Percentiles rank a stretch among this genome's conserved stretches.
Conservation (phyloP, 64 coral and sea anemone species). For the Montipora capricornis region DNA sequence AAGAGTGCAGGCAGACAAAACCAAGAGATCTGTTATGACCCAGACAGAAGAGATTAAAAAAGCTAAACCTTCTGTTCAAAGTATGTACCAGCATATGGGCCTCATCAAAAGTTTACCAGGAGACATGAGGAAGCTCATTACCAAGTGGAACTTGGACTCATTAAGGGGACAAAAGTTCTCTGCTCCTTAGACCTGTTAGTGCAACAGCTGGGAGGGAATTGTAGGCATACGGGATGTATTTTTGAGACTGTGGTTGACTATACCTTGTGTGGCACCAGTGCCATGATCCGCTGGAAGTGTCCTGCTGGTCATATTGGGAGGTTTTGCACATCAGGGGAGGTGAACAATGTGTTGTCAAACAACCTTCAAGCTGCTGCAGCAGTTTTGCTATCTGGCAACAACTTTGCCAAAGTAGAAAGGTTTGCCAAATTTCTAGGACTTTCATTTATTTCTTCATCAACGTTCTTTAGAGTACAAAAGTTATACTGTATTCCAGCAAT, state of each 20-base stretch:
- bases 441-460: slow-evolving; percentile 31
- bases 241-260: neutral
- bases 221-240: slow-evolving; percentile 29
- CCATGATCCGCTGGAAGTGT: neutral
- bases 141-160: no score
- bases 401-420: neutral
- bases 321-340: slow-evolving; percentile 15
- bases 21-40: no score
- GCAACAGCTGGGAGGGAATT: neutral
- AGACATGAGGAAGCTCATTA: neutral
- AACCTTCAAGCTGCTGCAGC: neutral
- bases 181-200: slow-evolving; percentile 31
- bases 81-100: no score
- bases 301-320: slow-evolving; percentile 17
- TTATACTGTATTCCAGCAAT: slow-evolving; percentile 29
- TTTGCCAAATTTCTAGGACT: neutral
- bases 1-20: no score
- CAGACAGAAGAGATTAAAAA: no score
- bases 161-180: slow-evolving; percentile 30
- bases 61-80: no score
- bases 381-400: neutral
- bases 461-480: slow-evolving; percentile 52
- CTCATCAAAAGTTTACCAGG: no score
- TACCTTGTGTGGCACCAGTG: neutral
- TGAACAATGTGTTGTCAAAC: neutral